Conservation (phyloP, 2,888 invertebrate genomes). For the Coelogynopora nodosa region DNA sequence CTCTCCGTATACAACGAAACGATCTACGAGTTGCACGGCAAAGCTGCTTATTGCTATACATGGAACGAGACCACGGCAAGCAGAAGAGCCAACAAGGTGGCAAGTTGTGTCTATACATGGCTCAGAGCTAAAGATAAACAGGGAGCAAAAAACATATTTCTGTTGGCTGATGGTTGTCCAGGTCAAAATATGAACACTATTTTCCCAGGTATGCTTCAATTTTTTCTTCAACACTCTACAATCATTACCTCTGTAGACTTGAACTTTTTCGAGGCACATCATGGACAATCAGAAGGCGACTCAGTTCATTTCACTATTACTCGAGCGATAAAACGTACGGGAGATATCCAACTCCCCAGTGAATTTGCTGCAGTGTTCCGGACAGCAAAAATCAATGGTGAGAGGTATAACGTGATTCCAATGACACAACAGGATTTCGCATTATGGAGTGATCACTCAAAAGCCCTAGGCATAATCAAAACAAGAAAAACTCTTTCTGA, state of each 20-base stretch:
- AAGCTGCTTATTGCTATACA: neutral
- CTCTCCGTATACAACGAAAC: neutral
- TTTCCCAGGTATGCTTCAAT: neutral
- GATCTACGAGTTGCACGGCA: neutral
- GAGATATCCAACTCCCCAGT: neutral
- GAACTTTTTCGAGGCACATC: conserved; percentile 10
- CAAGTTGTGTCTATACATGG: neutral
- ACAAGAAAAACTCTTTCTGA: no score
- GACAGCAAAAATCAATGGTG: neutral
- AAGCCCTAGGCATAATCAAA: no score
- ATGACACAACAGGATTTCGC: neutral
- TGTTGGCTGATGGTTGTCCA: conserved; percentile 1
- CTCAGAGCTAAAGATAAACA: neutral
- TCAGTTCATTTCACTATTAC: neutral
- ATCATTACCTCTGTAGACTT: neutral
- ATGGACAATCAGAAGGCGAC: conserved; percentile 17
- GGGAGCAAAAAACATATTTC: neutral
- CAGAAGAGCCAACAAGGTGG: neutral
- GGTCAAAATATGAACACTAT: conserved; percentile 10
- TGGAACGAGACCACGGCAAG: neutral
- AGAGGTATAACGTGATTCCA: neutral
- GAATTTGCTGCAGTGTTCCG: neutral
- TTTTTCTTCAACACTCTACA: neutral
- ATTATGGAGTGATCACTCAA: neutral
- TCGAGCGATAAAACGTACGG: neutral